These are phyloP conservation scores for Neotoxoptera formosana DNA, from an alignment of 1,140 invertebrate genomes.

Conservation along the genomic window DNA sequence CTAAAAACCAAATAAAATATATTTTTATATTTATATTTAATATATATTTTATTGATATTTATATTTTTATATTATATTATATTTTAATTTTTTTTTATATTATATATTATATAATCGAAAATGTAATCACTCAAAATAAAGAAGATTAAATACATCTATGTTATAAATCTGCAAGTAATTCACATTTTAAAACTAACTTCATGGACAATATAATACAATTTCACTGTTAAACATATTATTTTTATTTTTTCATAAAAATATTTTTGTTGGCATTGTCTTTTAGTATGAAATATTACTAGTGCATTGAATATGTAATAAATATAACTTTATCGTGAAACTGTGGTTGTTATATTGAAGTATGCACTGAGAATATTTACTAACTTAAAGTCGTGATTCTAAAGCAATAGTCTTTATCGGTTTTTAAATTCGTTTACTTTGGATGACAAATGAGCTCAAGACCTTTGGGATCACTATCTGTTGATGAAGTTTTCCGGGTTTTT, in stretches of 20 bases:
- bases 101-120: too few species aligned
- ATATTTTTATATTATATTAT: too few species aligned
- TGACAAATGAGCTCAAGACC: conserved; percentile 44
- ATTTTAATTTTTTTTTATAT: too few species aligned
- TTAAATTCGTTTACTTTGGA: conserved; percentile 31
- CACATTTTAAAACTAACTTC: too few species aligned
- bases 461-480: conserved; percentile 33
- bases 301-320: neutral
- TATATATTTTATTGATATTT: too few species aligned
- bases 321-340: neutral
- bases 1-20: too few species aligned
- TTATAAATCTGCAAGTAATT: neutral
- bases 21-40: too few species aligned
- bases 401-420: conserved; percentile 6
- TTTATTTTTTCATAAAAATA: neutral
- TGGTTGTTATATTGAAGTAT: neutral
- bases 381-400: neutral
- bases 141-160: too few species aligned
- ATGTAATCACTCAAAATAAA: too few species aligned
- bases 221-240: neutral
- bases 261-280: neutral
- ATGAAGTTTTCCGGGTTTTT: conserved; percentile 46
- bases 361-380: neutral
- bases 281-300: neutral
- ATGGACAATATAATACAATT: neutral